phyloP scores from a whole-genome alignment of 2,888 invertebrate genomes.

The Vesta saturnalis region DNA sequence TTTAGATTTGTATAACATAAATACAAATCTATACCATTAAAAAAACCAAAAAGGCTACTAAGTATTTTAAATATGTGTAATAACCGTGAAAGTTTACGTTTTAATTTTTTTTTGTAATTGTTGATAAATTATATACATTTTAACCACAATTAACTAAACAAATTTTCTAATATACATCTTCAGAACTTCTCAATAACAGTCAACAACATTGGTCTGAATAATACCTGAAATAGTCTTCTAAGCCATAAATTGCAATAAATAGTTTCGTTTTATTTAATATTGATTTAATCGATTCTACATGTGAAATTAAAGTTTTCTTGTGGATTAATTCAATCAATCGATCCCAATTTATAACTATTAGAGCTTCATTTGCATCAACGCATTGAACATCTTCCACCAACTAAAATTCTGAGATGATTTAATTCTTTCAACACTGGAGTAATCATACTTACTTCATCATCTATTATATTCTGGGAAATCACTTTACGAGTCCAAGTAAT shows the following conservation, averaged over 20 bases:
- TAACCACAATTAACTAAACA: no score
- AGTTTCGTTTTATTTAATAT: constrained; percentile 49
- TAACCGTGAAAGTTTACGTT: no score
- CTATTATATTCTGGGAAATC: constrained; percentile 48
- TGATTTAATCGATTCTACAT: constrained; percentile 53
- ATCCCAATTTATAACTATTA: constrained; percentile 60
- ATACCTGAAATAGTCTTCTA: constrained; percentile 32
- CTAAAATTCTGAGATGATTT: constrained; percentile 38
- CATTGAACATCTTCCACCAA: constrained; percentile 43
- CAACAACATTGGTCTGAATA: no score
- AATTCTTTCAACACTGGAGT: not conserved
- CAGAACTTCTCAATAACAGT: no score
- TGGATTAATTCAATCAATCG: constrained; percentile 57
- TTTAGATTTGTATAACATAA: no score
- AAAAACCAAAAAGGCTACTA: no score
- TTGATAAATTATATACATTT: no score
- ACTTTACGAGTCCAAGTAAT: constrained; percentile 61
- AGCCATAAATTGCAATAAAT: constrained; percentile 21
- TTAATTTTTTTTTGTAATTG: no score
- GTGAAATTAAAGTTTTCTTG: constrained; percentile 51
- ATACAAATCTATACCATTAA: no score
- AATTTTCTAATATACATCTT: no score
- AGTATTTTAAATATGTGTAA: no score
- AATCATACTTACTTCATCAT: constrained; percentile 26
- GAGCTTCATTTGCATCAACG: constrained; percentile 53